phyloP scores from a whole-genome alignment of 2,113 vertebrate species.

The Anhinga rufa region DNA sequence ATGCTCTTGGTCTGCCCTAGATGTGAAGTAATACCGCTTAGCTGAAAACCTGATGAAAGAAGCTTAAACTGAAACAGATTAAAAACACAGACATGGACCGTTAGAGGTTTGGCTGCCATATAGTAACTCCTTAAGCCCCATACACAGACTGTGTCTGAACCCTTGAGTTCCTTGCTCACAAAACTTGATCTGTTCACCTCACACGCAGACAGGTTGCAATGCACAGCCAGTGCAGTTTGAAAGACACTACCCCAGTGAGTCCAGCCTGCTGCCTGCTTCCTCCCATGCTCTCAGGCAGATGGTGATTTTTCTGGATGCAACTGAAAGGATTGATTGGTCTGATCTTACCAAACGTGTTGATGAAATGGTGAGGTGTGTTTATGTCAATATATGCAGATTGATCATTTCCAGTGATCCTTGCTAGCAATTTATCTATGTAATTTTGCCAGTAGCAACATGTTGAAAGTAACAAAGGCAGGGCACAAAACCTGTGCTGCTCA shows the following conservation, averaged over 20 bases:
- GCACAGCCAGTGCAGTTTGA: background rate
- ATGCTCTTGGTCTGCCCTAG: background rate
- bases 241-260: background rate
- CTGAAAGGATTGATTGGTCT: background rate
- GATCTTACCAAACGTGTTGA: background rate
- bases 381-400: background rate
- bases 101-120: background rate
- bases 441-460: background rate
- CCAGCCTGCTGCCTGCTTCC: background rate
- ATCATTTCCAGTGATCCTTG: background rate
- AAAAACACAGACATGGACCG: background rate
- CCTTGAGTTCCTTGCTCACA: background rate
- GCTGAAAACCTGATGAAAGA: background rate
- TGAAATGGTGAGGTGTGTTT: background rate
- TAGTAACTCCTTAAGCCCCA: fast-evolving
- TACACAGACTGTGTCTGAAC: background rate
- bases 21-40: background rate
- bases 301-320: background rate
- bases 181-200: background rate
- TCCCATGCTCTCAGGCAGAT: background rate
- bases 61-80: background rate
- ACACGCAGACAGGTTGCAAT: fast-evolving
- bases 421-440: background rate
- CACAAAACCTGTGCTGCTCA: background rate
- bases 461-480: background rate